Conservation (phyloP, 2,797 vertebrate genomes). For the Lacerta viridis region DNA sequence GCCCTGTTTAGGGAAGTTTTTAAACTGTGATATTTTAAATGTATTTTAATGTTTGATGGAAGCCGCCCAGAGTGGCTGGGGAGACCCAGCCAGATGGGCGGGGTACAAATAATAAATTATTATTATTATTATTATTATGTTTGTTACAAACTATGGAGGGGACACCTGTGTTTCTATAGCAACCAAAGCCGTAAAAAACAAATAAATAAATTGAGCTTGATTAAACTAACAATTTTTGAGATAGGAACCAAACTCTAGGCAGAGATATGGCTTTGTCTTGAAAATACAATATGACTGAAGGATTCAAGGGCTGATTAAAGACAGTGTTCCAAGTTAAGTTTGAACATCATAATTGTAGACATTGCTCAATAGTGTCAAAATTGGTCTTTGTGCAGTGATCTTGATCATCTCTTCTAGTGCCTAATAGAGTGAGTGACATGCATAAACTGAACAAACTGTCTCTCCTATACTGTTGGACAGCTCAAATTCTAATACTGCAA, state of each 20-base stretch:
- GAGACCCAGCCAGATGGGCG: too few relatives aligned
- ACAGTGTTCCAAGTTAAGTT: background rate
- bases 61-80: too few relatives aligned
- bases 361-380: background rate
- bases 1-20: too few relatives aligned
- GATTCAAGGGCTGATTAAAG: too few relatives aligned
- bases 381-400: background rate
- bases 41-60: too few relatives aligned
- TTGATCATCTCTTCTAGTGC: background rate
- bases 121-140: too few relatives aligned
- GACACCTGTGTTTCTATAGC: constrained; percentile 70
- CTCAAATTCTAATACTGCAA: background rate
- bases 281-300: background rate
- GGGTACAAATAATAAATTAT: too few relatives aligned
- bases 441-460: too few relatives aligned
- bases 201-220: constrained; percentile 25
- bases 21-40: too few relatives aligned
- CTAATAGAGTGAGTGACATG: background rate
- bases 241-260: accelerated
- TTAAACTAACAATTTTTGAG: background rate
- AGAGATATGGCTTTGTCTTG: background rate
- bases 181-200: constrained; percentile 41
- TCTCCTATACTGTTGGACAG: background rate
- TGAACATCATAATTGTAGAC: background rate
- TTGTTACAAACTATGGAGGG: constrained; percentile 45